Evolutionary conservation across 1,140 invertebrate species (phyloP), one percentile per base, ranked within the genome.

Genomic region (Drosophila carrolli): DNA sequence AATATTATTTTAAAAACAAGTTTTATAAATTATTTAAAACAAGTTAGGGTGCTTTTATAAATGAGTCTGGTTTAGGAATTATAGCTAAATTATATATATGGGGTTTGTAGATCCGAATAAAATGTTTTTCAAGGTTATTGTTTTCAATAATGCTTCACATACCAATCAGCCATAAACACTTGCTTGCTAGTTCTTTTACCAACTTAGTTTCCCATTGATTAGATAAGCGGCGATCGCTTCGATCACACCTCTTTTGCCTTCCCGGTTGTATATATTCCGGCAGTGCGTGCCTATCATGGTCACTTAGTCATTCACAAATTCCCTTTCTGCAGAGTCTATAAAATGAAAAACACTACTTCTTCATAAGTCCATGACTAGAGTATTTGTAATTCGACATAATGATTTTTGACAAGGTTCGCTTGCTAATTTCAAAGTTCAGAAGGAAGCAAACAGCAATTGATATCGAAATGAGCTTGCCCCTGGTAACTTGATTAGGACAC

Each of bases 371-470:
- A 14, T 35, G 19, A 14, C 44, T 9, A 78, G 68, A 16, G 75
- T 44, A 67, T 73, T 56, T 37, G 32, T 0, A 13, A 38, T 50
- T 68, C 70, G 47, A 51, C 58, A n/a, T 43, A 5, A 29, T 23
- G 13, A 1, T 10, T 37, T 56, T 50, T 35, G n/a, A 46, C 16
- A 37, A 16, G 29, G 32, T 14, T 53, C 4, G 11, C 37, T 58
- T n/a, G 68, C 35, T 19, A 59, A 75, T 75, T 56, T 61, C 81
- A 86, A 85, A 85, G 81, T 85, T 73, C 82, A 86, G 53, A 14
- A 50, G 57, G 60, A 80, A 61, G 61, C 32, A 40, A 48, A 41
- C 61, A 68, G 56, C 55, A 43, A 51, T 57, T 67, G 59, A 60
- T 85, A 81, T 74, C 56, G 43, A 38, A 11, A 29, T 8, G 16